Base-by-base conservation (phyloP, 2,888 invertebrate genomes). In the Hirudinaria manillensis region DNA sequence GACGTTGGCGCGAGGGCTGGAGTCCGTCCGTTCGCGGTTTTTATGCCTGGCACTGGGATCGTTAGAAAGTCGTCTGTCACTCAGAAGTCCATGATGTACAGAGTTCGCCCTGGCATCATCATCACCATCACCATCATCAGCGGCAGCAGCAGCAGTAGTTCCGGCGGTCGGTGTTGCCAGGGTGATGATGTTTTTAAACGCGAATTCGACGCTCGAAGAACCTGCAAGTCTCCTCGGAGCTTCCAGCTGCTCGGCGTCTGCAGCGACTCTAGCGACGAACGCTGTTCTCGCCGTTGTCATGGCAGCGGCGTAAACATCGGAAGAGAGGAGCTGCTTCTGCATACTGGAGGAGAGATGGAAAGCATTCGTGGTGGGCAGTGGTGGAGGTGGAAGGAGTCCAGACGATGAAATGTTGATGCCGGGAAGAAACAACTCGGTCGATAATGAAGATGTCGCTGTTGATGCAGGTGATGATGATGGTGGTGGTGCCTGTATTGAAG, bases 371-470 rank as follows among this genome's bases (percentile, higher is more conserved):
- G 53, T 53, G 13, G 53, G 53, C 21, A 16, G 53, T 53, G 29
- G 61, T 19, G n/a, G 61, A 21, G 61, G 4, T 19, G 13, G 61
- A 61, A n/a, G 61, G 10, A 27, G 61, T 61, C 29, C 24, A 61
- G 29, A 29, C 24, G 61, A 61, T 61, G 61, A 61, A 61, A 61
- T 61, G n/a, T 61, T 61, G 61, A 24, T 61, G 61, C 29, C n/a
- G 24, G 10, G 61, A n/a, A 45, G 45, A 45, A 16, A 45, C 45
- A 16, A 45, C 45, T 45, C 45, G 45, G 45, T 45, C 45, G 61
- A 61, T 61, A 29, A 61, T 61, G 61, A 61, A 27, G 61, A 61
- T 61, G 61, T 2, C 10, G 61, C 2, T 61, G 61, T 27, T 61
- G 61, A n/a, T 61, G 45, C 6, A 6, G 45, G 45, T 45, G 61